Base-by-base conservation (phyloP, 1,140 invertebrate species). In the Pemphigus obesinymphae region DNA sequence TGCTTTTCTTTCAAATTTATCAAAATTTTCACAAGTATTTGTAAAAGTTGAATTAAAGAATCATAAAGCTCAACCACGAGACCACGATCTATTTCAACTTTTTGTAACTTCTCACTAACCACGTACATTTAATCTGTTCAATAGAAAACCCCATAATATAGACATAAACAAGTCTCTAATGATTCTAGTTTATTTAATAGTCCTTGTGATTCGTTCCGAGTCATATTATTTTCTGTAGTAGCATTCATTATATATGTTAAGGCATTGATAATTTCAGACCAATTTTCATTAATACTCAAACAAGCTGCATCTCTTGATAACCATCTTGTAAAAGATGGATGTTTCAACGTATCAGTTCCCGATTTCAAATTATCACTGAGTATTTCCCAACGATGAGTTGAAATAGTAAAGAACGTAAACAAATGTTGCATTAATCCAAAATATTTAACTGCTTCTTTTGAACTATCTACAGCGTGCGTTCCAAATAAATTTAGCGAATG, bases 391-490 rank as follows among this genome's bases (percentile, higher is more conserved):
- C 73, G 73, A 53, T 55, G 43, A 50, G 73, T 78, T 43, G 73
- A 78, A 34, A 31, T 61, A 63, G 78, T 43, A 66, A 81, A 66
- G 50, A 81, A 81, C 29, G 13, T 66, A 66, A 55, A 81, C 23
- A 81, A 66, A 37, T 81, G 43, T 81, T 81, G 53, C 53, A 81
- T 29, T 40, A 29, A 29, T 68, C 48, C 40, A 82, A 82, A 82
- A 82, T 61, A 61, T 66, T 82, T 43, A 50, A 58, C 55, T 55
- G 53, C 40, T 82, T 63, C 26, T 63, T 63, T 84, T 87, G 78
- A 85, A 31, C 85, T 85, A 84, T 87, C 85, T 75, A 85, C 85
- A 29, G 85, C 85, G 84, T 83, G 83, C 78, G 84, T 83, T 37
- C 83, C 83, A n/a, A n/a, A n/a, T n/a, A n/a, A n/a, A n/a, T n/a